A percentile compares a stretch with the other conserved stretches of the same genome.
Conservation (phyloP, 1,140 invertebrate genomes). For the Campoletis sonorensis region DNA sequence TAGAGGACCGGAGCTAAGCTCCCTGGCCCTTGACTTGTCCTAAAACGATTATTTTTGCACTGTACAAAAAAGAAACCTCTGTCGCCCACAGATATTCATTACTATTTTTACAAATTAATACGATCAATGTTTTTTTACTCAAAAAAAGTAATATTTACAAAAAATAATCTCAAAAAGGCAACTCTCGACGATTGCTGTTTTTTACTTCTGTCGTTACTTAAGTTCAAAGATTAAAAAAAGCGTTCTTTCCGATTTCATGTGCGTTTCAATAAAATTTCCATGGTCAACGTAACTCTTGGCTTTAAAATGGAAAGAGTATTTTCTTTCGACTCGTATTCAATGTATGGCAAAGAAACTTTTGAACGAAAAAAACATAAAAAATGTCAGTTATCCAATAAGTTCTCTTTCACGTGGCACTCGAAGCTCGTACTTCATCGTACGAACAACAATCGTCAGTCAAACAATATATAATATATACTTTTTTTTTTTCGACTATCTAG, state of each 20-base stretch:
- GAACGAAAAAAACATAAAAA: not conserved
- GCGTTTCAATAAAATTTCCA: not conserved
- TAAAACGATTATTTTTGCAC: not conserved
- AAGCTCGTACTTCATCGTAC: not conserved
- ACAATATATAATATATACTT: not conserved
- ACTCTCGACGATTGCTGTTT: not conserved
- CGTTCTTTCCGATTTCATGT: not conserved
- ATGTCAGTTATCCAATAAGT: not conserved
- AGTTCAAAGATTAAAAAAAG: not conserved
- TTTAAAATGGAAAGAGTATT: not conserved
- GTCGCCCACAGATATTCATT: not conserved
- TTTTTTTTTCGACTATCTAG: not conserved
- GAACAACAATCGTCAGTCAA: not conserved
- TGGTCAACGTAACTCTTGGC: not conserved
- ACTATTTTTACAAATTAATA: not conserved
- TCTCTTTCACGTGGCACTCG: not conserved
- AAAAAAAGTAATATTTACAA: not conserved
- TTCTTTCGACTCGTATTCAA: not conserved
- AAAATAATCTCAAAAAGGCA: not conserved
- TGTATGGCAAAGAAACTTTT: not conserved
- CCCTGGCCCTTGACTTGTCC: not conserved
- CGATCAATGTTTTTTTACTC: not conserved
- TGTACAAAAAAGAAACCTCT: not conserved
- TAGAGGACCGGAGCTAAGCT: slow-evolving; percentile 8
- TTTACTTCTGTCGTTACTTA: not conserved